Conservation (phyloP, 2,113 vertebrate genomes). For the Zosterops japonicus region DNA sequence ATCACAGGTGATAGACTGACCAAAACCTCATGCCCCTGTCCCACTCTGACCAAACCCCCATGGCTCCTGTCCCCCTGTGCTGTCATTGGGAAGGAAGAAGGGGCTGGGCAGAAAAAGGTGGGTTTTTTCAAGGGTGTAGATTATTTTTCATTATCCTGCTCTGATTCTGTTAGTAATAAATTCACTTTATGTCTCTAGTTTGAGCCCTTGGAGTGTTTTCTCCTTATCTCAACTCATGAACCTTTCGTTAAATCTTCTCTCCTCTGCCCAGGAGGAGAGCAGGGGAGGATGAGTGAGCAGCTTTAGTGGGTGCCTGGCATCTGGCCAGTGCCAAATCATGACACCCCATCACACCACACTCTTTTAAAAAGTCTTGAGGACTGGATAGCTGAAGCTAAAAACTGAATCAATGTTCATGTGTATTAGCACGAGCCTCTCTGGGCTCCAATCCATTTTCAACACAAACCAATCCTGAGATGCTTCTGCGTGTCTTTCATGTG, state of each 20-base stretch:
- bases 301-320: background rate
- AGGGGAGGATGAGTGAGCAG: background rate
- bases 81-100: rapidly evolving
- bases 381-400: background rate
- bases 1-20: background rate
- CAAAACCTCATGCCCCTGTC: background rate
- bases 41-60: background rate
- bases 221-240: background rate
- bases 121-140: rapidly evolving
- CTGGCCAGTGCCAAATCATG: background rate
- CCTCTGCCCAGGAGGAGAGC: background rate
- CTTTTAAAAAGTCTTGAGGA: background rate
- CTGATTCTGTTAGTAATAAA: background rate
- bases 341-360: background rate
- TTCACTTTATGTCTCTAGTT: background rate
- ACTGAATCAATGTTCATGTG: rapidly evolving
- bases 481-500: background rate
- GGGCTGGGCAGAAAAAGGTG: rapidly evolving
- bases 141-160: background rate
- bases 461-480: background rate
- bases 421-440: background rate
- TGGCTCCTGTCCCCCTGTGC: rapidly evolving
- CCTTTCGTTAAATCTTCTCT: background rate
- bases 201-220: background rate
- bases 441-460: background rate